Percentiles rank a stretch among this genome's conserved stretches.
Conservation (phyloP, 2,113 vertebrate species). For the Paedocypris sp. region DNA sequence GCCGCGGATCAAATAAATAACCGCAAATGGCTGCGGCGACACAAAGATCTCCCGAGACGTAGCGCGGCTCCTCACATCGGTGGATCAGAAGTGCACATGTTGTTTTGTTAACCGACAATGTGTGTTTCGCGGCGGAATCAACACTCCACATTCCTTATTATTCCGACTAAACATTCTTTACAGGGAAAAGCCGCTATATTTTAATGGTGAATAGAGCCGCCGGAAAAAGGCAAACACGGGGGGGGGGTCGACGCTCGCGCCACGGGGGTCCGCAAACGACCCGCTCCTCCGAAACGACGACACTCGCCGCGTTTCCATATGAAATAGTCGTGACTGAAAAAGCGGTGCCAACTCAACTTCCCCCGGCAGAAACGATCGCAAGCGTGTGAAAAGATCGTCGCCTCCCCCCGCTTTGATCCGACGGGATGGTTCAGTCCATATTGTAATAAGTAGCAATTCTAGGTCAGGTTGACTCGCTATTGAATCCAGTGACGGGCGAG, state of each 20-base stretch:
- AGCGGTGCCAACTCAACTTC: neutral
- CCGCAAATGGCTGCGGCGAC: neutral
- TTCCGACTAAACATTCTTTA: neutral
- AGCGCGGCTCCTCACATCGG: neutral
- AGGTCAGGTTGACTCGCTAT: slow-evolving; percentile 66
- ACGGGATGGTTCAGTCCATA: slow-evolving; percentile 59
- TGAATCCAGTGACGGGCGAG: slow-evolving; percentile 43
- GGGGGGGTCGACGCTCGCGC: neutral
- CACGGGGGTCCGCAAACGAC: neutral
- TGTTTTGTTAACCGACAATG: neutral
- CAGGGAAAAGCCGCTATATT: slow-evolving; percentile 2
- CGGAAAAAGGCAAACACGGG: neutral
- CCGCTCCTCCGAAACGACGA: neutral
- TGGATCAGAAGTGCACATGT: neutral
- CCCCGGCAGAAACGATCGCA: neutral
- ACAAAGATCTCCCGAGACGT: neutral
- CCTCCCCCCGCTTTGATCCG: slow-evolving; percentile 38
- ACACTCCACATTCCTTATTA: neutral
- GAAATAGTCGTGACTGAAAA: neutral
- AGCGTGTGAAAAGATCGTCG: neutral
- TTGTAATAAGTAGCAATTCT: slow-evolving; percentile 70
- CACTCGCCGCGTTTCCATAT: neutral
- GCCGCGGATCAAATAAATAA: slow-evolving; percentile 17
- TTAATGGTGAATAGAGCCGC: slow-evolving; percentile 1
- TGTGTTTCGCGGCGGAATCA: neutral